phyloP scores from a whole-genome alignment of 2,888 invertebrate species.

The Eudasyphora cyanicolor region DNA sequence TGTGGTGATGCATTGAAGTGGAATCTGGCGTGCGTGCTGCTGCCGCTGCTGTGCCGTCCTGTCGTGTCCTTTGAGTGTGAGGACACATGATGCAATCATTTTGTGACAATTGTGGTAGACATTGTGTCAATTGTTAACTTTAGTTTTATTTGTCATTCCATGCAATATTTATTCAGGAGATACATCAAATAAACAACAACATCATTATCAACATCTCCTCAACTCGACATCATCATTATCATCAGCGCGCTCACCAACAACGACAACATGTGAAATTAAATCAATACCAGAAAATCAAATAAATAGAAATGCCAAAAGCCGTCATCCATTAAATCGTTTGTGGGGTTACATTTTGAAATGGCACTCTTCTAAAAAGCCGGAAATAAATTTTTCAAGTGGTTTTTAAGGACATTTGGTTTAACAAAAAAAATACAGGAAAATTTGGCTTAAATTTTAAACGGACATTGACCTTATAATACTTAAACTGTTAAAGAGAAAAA shows the following conservation, averaged over 20 bases:
- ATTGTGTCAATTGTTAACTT: constrained; percentile 63
- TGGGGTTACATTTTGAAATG: constrained; percentile 13
- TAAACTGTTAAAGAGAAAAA: too few relatives aligned
- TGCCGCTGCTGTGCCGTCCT: background rate
- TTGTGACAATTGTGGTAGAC: constrained; percentile 66
- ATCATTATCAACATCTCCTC: background rate
- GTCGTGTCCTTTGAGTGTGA: constrained; percentile 13
- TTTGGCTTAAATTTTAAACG: too few relatives aligned
- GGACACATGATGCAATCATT: constrained; percentile 60
- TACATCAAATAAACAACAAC: constrained; percentile 58
- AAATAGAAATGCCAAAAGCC: constrained; percentile 19
- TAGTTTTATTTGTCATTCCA: constrained; percentile 23
- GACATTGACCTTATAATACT: too few relatives aligned
- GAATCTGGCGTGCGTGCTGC: background rate
- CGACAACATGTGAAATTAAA: constrained; percentile 7
- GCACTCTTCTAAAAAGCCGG: background rate
- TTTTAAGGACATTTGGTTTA: too few relatives aligned
- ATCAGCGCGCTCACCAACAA: background rate
- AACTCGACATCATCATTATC: constrained; percentile 5
- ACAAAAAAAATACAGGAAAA: too few relatives aligned
- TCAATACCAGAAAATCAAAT: constrained; percentile 28
- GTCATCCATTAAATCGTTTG: constrained; percentile 16
- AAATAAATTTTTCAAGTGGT: constrained; percentile 3
- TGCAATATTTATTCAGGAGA: constrained; percentile 35
- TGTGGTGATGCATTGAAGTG: constrained; percentile 21